Evolutionary conservation across 2,888 invertebrate species (phyloP).

Genomic region (Pteria penguin): DNA sequence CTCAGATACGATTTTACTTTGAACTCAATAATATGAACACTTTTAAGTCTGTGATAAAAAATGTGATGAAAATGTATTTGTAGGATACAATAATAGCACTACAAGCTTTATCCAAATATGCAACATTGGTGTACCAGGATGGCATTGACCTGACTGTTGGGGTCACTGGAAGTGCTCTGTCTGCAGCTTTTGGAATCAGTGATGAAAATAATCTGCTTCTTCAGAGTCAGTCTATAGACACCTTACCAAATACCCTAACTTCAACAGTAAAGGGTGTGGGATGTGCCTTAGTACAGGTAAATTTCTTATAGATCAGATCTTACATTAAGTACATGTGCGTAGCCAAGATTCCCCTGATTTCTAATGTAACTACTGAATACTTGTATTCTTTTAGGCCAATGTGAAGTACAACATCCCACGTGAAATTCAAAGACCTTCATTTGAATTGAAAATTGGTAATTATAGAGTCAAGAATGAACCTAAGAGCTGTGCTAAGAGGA

Average conservation of each 20-base stretch:
- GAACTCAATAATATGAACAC: too few relatives aligned
- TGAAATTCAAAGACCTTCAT: slow-evolving; percentile 51
- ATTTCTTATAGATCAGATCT: not conserved
- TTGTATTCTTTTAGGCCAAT: slow-evolving; percentile 61
- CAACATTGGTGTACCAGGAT: slow-evolving; percentile 59
- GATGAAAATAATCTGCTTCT: slow-evolving; percentile 57
- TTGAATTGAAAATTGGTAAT: slow-evolving; percentile 53
- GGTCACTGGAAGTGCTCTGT: slow-evolving; percentile 36
- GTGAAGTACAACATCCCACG: slow-evolving; percentile 69
- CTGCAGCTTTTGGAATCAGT: slow-evolving; percentile 36
- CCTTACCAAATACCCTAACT: slow-evolving; percentile 50
- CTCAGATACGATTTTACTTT: too few relatives aligned
- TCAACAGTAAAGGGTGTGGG: slow-evolving; percentile 62
- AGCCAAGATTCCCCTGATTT: not conserved
- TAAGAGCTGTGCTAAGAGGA: slow-evolving; percentile 62
- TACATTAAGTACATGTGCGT: not conserved
- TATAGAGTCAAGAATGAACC: slow-evolving; percentile 45
- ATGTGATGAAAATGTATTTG: not conserved
- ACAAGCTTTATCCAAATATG: slow-evolving; percentile 77
- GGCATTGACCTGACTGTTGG: slow-evolving; percentile 45
- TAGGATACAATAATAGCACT: slow-evolving; percentile 80
- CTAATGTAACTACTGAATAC: too few relatives aligned
- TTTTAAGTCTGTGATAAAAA: too few relatives aligned
- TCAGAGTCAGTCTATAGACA: slow-evolving; percentile 45
- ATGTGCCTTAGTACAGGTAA: slow-evolving; percentile 75